Percentiles rank a stretch among this genome's conserved stretches.
These are phyloP conservation scores for Orchesella cincta DNA, from an alignment of 1,140 invertebrate genomes.

Conservation along the genomic window DNA sequence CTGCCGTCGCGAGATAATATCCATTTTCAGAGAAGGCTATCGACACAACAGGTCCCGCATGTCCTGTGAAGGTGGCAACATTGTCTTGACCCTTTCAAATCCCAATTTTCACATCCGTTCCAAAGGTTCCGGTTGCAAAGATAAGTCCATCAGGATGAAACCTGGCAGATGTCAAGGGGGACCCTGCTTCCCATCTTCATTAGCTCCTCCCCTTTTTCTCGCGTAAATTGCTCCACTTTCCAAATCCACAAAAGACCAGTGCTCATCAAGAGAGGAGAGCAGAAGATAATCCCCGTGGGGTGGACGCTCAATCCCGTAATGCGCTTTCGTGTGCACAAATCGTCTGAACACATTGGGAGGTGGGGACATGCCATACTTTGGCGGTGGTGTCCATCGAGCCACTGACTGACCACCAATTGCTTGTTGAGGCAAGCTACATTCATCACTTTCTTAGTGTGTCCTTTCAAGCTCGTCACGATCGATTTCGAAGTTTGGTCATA, in stretches of 20 bases:
- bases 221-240: conserved; percentile 96
- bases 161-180: conserved; percentile 90
- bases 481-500: conserved; percentile 98
- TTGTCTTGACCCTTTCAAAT: conserved; percentile 97
- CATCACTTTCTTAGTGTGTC: conserved; percentile 90
- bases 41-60: conserved; percentile 87
- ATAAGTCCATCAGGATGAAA: conserved; percentile 98
- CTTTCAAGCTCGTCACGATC: conserved; percentile 93
- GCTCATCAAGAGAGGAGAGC: conserved; percentile 91
- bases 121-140: conserved; percentile 95
- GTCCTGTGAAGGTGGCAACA: conserved; percentile 95
- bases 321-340: conserved; percentile 88
- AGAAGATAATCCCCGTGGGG: conserved; percentile 95
- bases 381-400: conserved; percentile 94
- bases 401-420: conserved; percentile 86
- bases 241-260: too few relatives aligned
- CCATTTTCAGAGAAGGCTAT: conserved; percentile 99
- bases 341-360: conserved; percentile 80
- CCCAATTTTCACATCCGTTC: conserved; percentile 98
- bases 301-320: conserved; percentile 97
- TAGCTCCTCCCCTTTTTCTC: conserved; percentile 63
- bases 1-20: conserved; percentile 97
- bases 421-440: conserved; percentile 92
- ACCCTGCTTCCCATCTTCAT: conserved; percentile 67
- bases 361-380: conserved; percentile 91